Conservation (phyloP, 2,888 invertebrate species). For the Drosophila picticornis region DNA sequence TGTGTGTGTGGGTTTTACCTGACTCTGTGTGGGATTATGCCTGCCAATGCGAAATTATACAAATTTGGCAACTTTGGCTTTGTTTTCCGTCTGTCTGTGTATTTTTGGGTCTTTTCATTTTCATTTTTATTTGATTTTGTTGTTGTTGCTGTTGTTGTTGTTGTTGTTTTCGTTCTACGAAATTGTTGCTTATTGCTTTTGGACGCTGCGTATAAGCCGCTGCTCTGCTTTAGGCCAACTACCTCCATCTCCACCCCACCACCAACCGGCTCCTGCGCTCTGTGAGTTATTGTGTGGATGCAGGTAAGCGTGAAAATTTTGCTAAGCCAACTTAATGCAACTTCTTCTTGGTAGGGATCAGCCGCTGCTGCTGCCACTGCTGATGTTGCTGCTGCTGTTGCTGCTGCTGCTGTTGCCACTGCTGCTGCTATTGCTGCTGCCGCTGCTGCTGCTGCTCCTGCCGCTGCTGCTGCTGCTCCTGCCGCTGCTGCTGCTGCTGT, state of each 20-base stretch:
- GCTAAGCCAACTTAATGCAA: conserved; percentile 81
- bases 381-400: neutral
- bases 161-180: conserved; percentile 56
- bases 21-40: conserved; percentile 74
- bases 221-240: conserved; percentile 25
- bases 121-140: conserved; percentile 25
- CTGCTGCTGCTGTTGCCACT: conserved; percentile 9
- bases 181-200: conserved; percentile 80
- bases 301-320: conserved; percentile 79
- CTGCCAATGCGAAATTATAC: conserved; percentile 79
- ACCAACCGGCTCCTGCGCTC: neutral
- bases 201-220: conserved; percentile 44
- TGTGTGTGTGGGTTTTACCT: conserved; percentile 66
- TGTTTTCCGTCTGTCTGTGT: conserved; percentile 33
- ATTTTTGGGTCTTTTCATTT: conserved; percentile 25
- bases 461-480: conserved; percentile 19
- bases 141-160: conserved; percentile 12
- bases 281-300: conserved; percentile 55
- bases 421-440: too few relatives aligned
- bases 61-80: conserved; percentile 68
- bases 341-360: conserved; percentile 47
- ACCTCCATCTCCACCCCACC: neutral
- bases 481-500: conserved; percentile 6
- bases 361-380: conserved; percentile 13
- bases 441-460: neutral